Percentiles rank a stretch among this genome's conserved stretches.
These are phyloP conservation scores for Percopsis transmontana DNA, from an alignment of 2,113 vertebrate genomes.

Conservation along the genomic window DNA sequence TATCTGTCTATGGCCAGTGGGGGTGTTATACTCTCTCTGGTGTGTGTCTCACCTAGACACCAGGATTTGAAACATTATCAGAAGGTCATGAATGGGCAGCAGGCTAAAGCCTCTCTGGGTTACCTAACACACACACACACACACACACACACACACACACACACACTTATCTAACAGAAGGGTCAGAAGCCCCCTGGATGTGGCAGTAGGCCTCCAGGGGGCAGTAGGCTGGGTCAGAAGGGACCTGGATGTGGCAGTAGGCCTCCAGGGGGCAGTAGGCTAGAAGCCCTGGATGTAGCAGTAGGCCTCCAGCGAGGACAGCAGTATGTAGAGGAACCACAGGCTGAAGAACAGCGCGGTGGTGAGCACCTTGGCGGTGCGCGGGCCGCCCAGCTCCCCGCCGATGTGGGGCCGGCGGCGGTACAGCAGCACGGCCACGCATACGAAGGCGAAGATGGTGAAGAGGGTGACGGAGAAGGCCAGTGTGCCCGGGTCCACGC, in stretches of 20 bases:
- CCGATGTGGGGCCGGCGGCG: constrained; percentile 92
- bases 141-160: too few species aligned
- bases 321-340: constrained; percentile 96
- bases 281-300: constrained; percentile 95
- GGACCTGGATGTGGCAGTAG: constrained; percentile 3
- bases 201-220: too few species aligned
- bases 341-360: constrained; percentile 90
- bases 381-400: constrained; percentile 94
- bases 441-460: constrained; percentile 97
- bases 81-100: too few species aligned
- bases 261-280: constrained; percentile 69
- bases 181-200: too few species aligned
- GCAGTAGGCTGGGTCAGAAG: background rate
- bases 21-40: too few species aligned
- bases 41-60: too few species aligned
- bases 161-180: too few species aligned
- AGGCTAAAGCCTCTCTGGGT: too few species aligned
- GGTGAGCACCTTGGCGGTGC: constrained; percentile 89
- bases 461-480: constrained; percentile 98
- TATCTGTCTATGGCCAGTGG: too few species aligned
- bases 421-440: constrained; percentile 92
- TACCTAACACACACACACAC: too few species aligned
- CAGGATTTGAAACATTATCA: too few species aligned
- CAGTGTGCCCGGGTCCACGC: constrained; percentile 88
- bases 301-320: constrained; percentile 97